These are phyloP conservation scores for Apodemia zela DNA, from an alignment of 2,888 invertebrate species.

Conservation along the genomic window DNA sequence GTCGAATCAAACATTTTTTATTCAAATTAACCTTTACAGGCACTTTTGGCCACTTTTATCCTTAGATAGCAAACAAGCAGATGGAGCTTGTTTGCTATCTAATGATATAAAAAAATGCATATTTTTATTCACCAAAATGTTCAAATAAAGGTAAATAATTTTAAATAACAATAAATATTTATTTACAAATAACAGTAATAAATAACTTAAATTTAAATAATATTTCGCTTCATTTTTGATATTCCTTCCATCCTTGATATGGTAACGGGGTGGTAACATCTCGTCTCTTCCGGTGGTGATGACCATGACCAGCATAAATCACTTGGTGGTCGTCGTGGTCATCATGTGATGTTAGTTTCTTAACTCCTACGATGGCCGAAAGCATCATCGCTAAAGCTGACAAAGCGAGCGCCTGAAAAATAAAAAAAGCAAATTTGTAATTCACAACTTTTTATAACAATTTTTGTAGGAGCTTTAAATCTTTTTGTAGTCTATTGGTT, in stretches of 20 bases:
- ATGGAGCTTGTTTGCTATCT: too few species aligned
- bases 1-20: too few species aligned
- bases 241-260: slow-evolving; percentile 73
- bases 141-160: too few species aligned
- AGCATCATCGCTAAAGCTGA: slow-evolving; percentile 88
- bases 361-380: slow-evolving; percentile 87
- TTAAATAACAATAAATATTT: slow-evolving; percentile 29
- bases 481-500: too few species aligned
- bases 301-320: slow-evolving; percentile 81
- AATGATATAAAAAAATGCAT: too few species aligned
- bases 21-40: too few species aligned
- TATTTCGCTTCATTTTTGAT: slow-evolving; percentile 33
- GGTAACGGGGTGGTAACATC: slow-evolving; percentile 61
- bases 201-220: slow-evolving; percentile 26
- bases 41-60: too few species aligned
- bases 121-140: too few species aligned
- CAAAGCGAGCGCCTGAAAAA: slow-evolving; percentile 79
- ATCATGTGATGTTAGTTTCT: slow-evolving; percentile 83
- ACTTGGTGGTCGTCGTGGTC: slow-evolving; percentile 81
- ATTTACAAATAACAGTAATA: slow-evolving; percentile 34
- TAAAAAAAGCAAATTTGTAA: too few species aligned
- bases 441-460: too few species aligned
- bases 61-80: too few species aligned
- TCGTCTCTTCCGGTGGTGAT: slow-evolving; percentile 79
- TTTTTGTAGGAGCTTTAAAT: too few species aligned